phyloP scores from a whole-genome alignment of 2,113 vertebrate species.

The Pontoporia blainvillei region DNA sequence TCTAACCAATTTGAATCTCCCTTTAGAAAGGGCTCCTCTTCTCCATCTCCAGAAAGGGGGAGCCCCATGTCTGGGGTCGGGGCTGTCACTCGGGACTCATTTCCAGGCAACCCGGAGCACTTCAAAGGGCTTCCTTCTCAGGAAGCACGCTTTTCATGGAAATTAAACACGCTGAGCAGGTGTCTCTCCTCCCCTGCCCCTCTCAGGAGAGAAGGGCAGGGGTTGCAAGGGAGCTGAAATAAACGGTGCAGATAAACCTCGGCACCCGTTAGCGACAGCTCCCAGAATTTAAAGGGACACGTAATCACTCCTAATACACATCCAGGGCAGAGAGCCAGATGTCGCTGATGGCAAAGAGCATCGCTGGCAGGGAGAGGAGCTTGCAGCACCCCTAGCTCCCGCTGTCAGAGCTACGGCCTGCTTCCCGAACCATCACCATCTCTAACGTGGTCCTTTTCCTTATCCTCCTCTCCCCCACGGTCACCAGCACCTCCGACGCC shows the following conservation, averaged over 20 bases:
- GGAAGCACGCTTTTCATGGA: constrained; percentile 55
- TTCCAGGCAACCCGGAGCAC: constrained; percentile 63
- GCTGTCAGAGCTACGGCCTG: background rate
- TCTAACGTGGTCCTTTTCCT: rapidly evolving
- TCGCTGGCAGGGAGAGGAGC: background rate
- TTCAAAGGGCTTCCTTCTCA: constrained; percentile 60
- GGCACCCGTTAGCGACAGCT: constrained; percentile 67
- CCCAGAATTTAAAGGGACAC: constrained; percentile 69
- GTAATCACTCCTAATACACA: constrained; percentile 45
- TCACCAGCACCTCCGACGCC: rapidly evolving
- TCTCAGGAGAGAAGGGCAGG: background rate
- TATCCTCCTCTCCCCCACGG: background rate
- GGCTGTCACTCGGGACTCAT: constrained; percentile 61
- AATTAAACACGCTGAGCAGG: constrained; percentile 55
- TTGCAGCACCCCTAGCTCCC: background rate
- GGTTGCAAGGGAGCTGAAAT: constrained; percentile 45
- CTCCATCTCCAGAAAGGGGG: background rate
- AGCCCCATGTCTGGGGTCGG: constrained; percentile 58
- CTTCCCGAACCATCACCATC: background rate
- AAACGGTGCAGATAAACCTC: constrained; percentile 59
- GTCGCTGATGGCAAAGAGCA: constrained; percentile 44
- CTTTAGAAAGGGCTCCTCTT: constrained; percentile 43
- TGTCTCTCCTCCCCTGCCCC: background rate
- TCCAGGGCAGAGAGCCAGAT: constrained; percentile 58
- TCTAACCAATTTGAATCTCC: background rate